Percentiles rank a stretch among this genome's conserved stretches.
phyloP scores from a whole-genome alignment of 2,888 invertebrate species.

The Athalia rosae region DNA sequence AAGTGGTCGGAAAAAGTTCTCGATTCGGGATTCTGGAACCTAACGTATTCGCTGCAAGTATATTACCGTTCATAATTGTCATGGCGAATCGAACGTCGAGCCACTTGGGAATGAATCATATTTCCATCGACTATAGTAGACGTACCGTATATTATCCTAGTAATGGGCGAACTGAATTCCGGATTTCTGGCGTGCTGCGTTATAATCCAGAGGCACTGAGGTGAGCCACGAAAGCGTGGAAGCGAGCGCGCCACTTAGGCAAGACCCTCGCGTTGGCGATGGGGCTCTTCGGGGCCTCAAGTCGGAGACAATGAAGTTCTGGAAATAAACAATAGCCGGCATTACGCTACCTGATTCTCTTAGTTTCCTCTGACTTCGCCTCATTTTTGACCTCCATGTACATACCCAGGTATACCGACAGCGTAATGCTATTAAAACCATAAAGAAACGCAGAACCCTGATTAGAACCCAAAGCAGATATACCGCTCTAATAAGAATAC shows the following conservation, averaged over 20 bases:
- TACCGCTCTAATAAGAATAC: not conserved
- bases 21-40: no score
- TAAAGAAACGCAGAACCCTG: conserved; percentile 23
- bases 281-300: conserved; percentile 24
- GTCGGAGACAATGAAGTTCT: conserved; percentile 42
- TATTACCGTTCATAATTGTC: no score
- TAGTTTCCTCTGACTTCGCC: conserved; percentile 47
- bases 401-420: not conserved
- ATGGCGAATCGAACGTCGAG: no score
- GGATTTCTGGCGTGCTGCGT: conserved; percentile 39
- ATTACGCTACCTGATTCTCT: conserved; percentile 63
- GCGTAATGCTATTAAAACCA: not conserved
- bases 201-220: conserved; percentile 50
- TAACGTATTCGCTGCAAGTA: no score
- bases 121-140: not conserved
- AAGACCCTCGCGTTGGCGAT: conserved; percentile 54
- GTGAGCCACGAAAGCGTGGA: conserved; percentile 73
- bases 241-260: conserved; percentile 69
- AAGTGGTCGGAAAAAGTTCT: not conserved
- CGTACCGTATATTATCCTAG: conserved; percentile 11
- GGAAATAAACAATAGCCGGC: conserved; percentile 70
- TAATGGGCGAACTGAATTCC: conserved; percentile 28
- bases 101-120: not conserved
- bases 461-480: conserved; percentile 1
- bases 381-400: conserved; percentile 56